Percentiles rank a stretch among this genome's conserved stretches.
Conservation (phyloP, 2,888 invertebrate species). For the Deilephila porcellus region DNA sequence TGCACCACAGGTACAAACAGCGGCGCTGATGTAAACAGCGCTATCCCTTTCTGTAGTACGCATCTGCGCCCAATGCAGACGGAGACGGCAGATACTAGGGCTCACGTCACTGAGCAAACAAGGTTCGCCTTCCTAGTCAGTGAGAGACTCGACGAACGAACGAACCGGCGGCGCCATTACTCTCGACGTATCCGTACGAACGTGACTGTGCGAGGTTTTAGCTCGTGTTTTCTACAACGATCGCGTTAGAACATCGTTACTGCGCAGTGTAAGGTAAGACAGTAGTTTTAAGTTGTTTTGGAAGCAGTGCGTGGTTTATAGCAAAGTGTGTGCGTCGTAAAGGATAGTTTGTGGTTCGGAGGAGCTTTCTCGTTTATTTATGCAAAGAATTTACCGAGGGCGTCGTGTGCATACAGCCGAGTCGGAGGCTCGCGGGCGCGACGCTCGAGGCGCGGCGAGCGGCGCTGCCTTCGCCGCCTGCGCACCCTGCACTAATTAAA, state of each 20-base stretch:
- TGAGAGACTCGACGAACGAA: conserved; percentile 75
- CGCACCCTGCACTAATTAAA: conserved; percentile 64
- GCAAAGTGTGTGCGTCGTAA: conserved; percentile 67
- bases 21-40: conserved; percentile 46
- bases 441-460: conserved; percentile 43
- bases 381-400: conserved; percentile 83
- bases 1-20: conserved; percentile 73
- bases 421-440: conserved; percentile 73
- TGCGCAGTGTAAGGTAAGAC: conserved; percentile 83
- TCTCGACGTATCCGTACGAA: conserved; percentile 79
- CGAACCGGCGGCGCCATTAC: conserved; percentile 79
- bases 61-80: conserved; percentile 41
- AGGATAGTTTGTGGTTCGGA: conserved; percentile 55
- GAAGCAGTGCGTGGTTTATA: conserved; percentile 69
- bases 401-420: conserved; percentile 74
- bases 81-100: conserved; percentile 57
- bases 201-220: conserved; percentile 79
- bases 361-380: conserved; percentile 81
- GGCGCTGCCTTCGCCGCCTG: conserved; percentile 77
- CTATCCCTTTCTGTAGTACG: conserved; percentile 54
- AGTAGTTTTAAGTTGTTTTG: conserved; percentile 69
- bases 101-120: conserved; percentile 79
- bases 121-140: conserved; percentile 80
- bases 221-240: conserved; percentile 77
- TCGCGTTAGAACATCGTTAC: conserved; percentile 80